A percentile compares a stretch with the other conserved stretches of the same genome.
These are phyloP conservation scores for Andrena bucephala DNA, from an alignment of 2,888 invertebrate genomes.

Conservation along the genomic window DNA sequence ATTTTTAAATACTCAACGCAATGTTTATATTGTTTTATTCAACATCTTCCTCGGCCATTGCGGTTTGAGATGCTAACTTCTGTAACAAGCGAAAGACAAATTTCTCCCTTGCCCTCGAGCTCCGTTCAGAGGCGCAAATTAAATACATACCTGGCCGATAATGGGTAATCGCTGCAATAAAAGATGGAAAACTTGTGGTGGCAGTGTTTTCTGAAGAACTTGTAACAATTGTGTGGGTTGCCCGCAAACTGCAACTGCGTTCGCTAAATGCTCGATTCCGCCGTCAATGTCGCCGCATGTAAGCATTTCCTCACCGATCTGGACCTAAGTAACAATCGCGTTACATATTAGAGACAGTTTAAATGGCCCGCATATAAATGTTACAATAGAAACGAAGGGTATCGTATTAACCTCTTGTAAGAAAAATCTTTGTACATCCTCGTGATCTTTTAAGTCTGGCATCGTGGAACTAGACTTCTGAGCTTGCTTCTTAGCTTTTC, in stretches of 20 bases:
- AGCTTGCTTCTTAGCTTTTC: slow-evolving; percentile 87
- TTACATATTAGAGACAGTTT: not conserved
- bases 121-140: not conserved
- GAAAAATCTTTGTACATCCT: slow-evolving; percentile 97
- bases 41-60: slow-evolving; percentile 83
- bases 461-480: slow-evolving; percentile 85
- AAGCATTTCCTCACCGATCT: slow-evolving; percentile 96
- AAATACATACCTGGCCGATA: slow-evolving; percentile 86
- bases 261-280: slow-evolving; percentile 98
- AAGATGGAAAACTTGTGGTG: slow-evolving; percentile 96
- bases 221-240: slow-evolving; percentile 96
- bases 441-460: slow-evolving; percentile 96
- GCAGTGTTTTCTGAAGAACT: slow-evolving; percentile 97
- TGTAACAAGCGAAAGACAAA: slow-evolving; percentile 69
- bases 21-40: slow-evolving; percentile 76
- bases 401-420: slow-evolving; percentile 86
- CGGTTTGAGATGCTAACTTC: slow-evolving; percentile 76
- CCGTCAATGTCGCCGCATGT: slow-evolving; percentile 94
- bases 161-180: slow-evolving; percentile 93
- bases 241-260: slow-evolving; percentile 98
- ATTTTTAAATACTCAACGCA: slow-evolving; percentile 75
- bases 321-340: slow-evolving; percentile 88
- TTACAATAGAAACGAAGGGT: not conserved
- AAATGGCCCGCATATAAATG: not conserved
- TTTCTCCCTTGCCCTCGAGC: slow-evolving; percentile 1